phyloP scores from a whole-genome alignment of 2,797 vertebrate species.

The Antrozous pallidus region DNA sequence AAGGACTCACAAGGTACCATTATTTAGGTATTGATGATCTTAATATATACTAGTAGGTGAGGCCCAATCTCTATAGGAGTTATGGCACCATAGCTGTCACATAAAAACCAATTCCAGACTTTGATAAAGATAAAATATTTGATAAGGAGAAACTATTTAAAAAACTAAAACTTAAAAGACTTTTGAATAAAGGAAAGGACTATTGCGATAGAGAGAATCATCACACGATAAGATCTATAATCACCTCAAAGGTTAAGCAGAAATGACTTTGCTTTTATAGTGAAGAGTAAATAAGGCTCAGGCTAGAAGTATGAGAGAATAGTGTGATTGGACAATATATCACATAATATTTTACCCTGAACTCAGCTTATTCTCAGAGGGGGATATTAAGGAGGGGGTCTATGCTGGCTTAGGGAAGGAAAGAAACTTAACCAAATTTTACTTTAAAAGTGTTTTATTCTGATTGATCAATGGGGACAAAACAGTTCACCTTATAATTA shows the following conservation, averaged over 20 bases:
- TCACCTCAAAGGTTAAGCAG: neutral
- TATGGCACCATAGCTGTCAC: neutral
- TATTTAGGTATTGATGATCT: neutral
- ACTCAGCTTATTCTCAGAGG: neutral
- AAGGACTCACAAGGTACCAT: neutral
- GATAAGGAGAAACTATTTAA: neutral
- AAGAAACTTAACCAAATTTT: neutral
- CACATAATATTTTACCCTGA: neutral
- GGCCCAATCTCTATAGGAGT: neutral
- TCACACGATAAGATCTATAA: neutral
- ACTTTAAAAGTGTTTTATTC: neutral
- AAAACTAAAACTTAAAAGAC: neutral
- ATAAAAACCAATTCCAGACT: neutral
- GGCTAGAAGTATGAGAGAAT: neutral
- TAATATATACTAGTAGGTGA: neutral
- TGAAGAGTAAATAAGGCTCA: neutral
- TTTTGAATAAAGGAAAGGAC: neutral
- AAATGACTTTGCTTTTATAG: neutral
- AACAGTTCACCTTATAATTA: neutral
- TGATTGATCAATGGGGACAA: neutral
- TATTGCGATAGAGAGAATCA: neutral
- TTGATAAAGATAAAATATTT: neutral
- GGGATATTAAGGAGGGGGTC: neutral
- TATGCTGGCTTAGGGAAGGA: neutral
- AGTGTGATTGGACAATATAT: neutral